Conservation (phyloP, 2,888 invertebrate genomes). For the Erannis defoliaria region DNA sequence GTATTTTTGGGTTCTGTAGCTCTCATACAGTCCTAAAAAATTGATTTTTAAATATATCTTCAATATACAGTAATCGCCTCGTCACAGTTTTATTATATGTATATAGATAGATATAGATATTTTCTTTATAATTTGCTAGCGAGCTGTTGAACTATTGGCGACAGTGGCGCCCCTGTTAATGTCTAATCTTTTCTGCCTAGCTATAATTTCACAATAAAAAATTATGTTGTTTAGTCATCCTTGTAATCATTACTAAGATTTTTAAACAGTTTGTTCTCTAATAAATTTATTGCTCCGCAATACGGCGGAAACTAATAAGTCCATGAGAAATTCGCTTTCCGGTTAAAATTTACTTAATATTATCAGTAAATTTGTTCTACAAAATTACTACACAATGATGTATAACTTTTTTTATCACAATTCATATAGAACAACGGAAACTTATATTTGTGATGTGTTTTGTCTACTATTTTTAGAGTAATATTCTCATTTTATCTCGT, state of each 20-base stretch:
- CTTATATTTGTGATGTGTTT: constrained; percentile 40
- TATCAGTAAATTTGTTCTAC: constrained; percentile 28
- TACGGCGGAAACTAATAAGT: constrained; percentile 29
- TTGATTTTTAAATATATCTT: no score
- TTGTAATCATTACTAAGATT: neutral
- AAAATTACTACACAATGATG: constrained; percentile 12
- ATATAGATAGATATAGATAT: no score
- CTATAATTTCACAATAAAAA: no score
- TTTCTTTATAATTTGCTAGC: no score
- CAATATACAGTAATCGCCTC: no score
- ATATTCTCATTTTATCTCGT: constrained; percentile 21
- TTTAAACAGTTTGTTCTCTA: neutral
- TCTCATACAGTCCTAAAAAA: no score
- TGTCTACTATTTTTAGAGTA: constrained; percentile 12
- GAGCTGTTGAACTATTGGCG: no score
- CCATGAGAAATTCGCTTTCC: constrained; percentile 29
- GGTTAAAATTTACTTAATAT: constrained; percentile 33
- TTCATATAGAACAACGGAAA: constrained; percentile 40
- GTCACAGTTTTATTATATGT: no score
- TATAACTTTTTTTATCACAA: constrained; percentile 29
- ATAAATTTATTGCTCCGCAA: constrained; percentile 21
- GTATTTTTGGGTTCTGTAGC: no score
- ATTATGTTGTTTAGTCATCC: neutral
- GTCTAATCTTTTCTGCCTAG: no score
- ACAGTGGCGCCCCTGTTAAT: no score